Conservation (phyloP, 2,113 vertebrate species). For the Dicrurus megarhynchus region DNA sequence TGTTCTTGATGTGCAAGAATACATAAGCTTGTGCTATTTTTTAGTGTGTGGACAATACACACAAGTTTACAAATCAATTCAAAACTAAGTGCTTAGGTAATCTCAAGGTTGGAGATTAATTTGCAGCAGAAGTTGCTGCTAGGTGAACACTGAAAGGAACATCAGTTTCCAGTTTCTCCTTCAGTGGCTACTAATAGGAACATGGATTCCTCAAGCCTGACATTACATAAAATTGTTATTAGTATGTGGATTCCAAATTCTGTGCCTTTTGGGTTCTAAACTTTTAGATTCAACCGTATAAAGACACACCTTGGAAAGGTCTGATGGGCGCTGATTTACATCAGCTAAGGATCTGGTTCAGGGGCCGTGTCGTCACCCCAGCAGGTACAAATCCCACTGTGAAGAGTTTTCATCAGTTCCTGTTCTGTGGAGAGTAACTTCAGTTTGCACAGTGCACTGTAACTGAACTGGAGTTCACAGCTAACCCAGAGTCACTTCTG, state of each 20-base stretch:
- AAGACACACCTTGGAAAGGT: neutral
- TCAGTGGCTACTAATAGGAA: neutral
- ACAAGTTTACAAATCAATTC: neutral
- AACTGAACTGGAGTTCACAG: neutral
- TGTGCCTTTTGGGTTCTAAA: neutral
- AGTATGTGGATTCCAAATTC: neutral
- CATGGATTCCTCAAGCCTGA: neutral
- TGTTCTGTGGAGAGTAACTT: neutral
- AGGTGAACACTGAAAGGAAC: neutral
- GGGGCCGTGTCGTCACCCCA: fast-evolving
- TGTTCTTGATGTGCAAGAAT: neutral
- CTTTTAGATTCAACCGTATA: neutral
- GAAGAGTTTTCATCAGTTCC: neutral
- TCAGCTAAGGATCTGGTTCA: neutral
- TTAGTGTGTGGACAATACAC: neutral
- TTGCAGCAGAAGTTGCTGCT: neutral
- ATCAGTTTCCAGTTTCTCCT: neutral
- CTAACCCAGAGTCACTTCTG: neutral
- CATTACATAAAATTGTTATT: neutral
- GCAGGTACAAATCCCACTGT: neutral
- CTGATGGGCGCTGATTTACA: neutral
- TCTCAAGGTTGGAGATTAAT: neutral
- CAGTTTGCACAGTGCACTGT: neutral
- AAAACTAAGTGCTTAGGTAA: neutral
- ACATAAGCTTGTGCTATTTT: fast-evolving